These are phyloP conservation scores for Apodemia mormo DNA, from an alignment of 2,888 invertebrate genomes.

Conservation along the genomic window DNA sequence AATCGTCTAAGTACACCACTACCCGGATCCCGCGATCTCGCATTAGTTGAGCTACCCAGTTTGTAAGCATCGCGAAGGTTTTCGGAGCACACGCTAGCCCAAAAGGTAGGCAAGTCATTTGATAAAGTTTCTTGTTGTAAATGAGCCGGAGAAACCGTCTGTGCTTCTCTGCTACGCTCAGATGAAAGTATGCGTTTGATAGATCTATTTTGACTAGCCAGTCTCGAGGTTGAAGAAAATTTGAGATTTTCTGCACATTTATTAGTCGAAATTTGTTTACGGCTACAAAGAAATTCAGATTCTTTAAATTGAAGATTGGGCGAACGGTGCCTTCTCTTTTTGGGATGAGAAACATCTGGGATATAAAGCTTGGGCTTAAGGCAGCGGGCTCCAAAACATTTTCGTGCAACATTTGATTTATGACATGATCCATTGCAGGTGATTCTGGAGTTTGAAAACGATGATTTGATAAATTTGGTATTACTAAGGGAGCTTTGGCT, in stretches of 20 bases:
- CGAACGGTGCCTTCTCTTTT: constrained; percentile 26
- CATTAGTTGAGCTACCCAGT: constrained; percentile 16
- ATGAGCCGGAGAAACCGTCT: constrained; percentile 29
- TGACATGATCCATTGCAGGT: constrained; percentile 22
- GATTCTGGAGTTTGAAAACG: constrained; percentile 22
- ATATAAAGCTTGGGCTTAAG: constrained; percentile 27
- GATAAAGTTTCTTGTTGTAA: constrained; percentile 11
- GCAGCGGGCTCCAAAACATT: constrained; percentile 23
- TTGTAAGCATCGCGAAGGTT: constrained; percentile 17
- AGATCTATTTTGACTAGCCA: constrained; percentile 35
- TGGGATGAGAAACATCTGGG: constrained; percentile 25
- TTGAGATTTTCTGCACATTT: constrained; percentile 24
- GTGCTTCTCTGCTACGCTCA: constrained; percentile 26
- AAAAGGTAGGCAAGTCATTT: constrained; percentile 21
- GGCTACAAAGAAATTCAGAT: constrained; percentile 27
- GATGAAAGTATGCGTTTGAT: constrained; percentile 33
- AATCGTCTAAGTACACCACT: constrained; percentile 16
- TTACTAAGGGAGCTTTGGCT: background rate
- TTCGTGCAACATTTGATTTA: constrained; percentile 22
- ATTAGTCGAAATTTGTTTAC: constrained; percentile 30
- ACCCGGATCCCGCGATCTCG: constrained; percentile 3
- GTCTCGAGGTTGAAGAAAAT: constrained; percentile 30
- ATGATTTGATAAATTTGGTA: background rate
- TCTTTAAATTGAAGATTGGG: constrained; percentile 33
- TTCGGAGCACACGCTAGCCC: too few relatives aligned